Conservation (phyloP, 1,140 invertebrate species). For the Frieseomelitta varia region DNA sequence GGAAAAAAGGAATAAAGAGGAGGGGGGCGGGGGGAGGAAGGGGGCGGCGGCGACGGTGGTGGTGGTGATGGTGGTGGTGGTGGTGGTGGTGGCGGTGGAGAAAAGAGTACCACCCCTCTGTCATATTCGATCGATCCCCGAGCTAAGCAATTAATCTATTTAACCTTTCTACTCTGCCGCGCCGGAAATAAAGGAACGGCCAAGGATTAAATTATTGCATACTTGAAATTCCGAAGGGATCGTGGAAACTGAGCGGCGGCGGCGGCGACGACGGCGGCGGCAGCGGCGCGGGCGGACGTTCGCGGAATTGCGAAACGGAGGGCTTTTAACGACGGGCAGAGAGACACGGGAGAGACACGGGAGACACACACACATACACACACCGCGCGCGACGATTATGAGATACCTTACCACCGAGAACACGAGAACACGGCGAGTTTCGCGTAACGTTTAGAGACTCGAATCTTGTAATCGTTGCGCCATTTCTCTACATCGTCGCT, state of each 20-base stretch:
- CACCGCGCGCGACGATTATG: constrained; percentile 12
- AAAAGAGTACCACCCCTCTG: constrained; percentile 32
- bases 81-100: constrained; percentile 3
- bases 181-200: constrained; percentile 53
- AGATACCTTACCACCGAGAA: constrained; percentile 44
- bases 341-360: constrained; percentile 47
- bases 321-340: constrained; percentile 36
- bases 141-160: constrained; percentile 68
- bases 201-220: constrained; percentile 57
- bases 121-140: constrained; percentile 61
- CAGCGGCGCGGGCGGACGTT: not conserved
- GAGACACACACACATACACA: not conserved
- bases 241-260: not conserved
- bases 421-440: constrained; percentile 16
- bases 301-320: constrained; percentile 43
- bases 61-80: not conserved
- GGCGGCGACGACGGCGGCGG: too few species aligned
- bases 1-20: constrained; percentile 43
- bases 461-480: constrained; percentile 37
- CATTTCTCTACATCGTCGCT: constrained; percentile 17
- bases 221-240: constrained; percentile 48
- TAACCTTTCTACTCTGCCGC: constrained; percentile 57
- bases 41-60: not conserved
- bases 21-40: not conserved
- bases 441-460: constrained; percentile 44